Evolutionary conservation across 2,888 invertebrate species (phyloP), one percentile per base, ranked within the genome.

Genomic region (Cosmia pyralina): DNA sequence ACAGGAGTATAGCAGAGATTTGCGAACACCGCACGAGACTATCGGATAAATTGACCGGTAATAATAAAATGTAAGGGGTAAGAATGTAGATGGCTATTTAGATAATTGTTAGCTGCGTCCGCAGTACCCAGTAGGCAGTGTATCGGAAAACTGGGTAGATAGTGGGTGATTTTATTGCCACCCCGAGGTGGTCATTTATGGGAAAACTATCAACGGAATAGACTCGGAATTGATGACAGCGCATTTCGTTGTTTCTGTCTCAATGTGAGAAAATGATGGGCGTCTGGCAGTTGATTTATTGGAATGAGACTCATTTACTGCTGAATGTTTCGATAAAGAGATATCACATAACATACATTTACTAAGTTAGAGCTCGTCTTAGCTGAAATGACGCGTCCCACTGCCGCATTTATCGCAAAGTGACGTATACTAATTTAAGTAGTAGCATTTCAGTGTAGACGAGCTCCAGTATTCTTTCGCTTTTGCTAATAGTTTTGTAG

Each of bases 71-170:
- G 95, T 95, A 96, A 96, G 95, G 95, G 96, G 96, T 96, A 96
- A 95, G 95, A 96, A 96, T 95, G 95, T 94, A 96, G 96, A 96
- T 96, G 94, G 96, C 96, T 95, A 96, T 96, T 96, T 96, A 96
- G 96, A 96, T 96, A 96, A 96, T 96, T 96, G 96, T 95, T 93
- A 90, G 94, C 94, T 91, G 88, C 88, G 94, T 94, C 92, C 90
- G 94, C 93, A 93, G 88, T 90, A 87, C 87, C 89, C 81, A 77
- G 84, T 84, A 87, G 86, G 88, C 92, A 95, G 94, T 96, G 95
- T 96, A 96, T 96, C 91, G 96, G 96, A 96, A 96, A 94, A 92
- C 91, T 93, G 92, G 87, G 89, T 86, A 90, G 94, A 94, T 94
- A 93, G 91, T 86, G 88, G 89, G 90, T 75, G 92, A 88, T 92